These are phyloP conservation scores for Chelonoidis abingdonii DNA, from an alignment of 2,113 vertebrate species.

Conservation along the genomic window DNA sequence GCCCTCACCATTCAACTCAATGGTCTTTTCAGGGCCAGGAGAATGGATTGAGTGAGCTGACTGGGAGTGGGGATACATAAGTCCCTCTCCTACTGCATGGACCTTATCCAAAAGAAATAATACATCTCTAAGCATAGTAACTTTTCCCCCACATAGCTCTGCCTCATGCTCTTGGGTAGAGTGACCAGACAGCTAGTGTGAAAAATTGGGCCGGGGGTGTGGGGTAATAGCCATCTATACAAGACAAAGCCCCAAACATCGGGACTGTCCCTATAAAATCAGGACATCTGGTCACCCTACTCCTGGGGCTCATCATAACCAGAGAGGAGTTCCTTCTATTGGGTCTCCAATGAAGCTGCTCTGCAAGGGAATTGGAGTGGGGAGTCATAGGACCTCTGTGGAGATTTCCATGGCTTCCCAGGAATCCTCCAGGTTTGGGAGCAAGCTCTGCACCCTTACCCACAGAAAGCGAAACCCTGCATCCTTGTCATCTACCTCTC, in stretches of 20 bases:
- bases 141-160: neutral
- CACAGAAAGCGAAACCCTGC: neutral
- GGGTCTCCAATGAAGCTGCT: neutral
- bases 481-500: neutral
- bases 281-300: too few relatives aligned
- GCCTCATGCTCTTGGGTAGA: neutral
- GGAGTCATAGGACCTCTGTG: neutral
- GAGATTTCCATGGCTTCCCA: neutral
- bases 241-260: too few relatives aligned
- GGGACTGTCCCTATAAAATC: too few relatives aligned
- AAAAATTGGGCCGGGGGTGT: too few relatives aligned
- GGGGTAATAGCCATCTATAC: too few relatives aligned
- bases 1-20: neutral
- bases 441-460: rapidly evolving
- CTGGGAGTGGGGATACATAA: neutral
- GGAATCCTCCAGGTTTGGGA: neutral
- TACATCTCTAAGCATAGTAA: neutral
- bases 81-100: neutral
- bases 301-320: neutral
- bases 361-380: neutral
- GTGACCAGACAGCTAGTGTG: too few relatives aligned
- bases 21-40: neutral
- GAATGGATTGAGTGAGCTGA: neutral
- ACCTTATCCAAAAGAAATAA: neutral
- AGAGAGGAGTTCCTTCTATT: neutral